Percentiles rank a stretch among this genome's conserved stretches.
These are phyloP conservation scores for Nothobranchius kuhntae DNA, from an alignment of 2,113 vertebrate genomes.

Conservation along the genomic window DNA sequence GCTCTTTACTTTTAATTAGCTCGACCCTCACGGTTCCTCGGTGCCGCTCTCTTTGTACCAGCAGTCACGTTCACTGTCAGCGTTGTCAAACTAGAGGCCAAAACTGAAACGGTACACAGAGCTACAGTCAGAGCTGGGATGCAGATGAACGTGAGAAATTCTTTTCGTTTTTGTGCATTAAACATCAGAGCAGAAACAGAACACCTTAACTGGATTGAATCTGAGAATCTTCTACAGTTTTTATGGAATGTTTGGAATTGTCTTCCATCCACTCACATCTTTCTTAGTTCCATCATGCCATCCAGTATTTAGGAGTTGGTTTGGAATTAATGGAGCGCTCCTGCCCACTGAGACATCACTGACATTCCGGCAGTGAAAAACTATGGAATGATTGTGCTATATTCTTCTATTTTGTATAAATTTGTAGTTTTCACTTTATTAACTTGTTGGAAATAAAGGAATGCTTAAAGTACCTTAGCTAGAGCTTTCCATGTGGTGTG, in stretches of 20 bases:
- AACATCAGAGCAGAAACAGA: slow-evolving; percentile 14
- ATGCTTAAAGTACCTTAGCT: slow-evolving; percentile 54
- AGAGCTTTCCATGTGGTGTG: slow-evolving; percentile 6
- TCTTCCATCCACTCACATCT: slow-evolving; percentile 19
- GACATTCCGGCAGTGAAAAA: slow-evolving; percentile 77
- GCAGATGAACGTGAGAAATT: slow-evolving; percentile 16
- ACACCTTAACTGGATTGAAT: background rate
- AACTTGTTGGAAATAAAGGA: slow-evolving; percentile 41
- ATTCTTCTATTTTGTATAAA: slow-evolving; percentile 50
- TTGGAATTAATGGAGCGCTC: slow-evolving; percentile 22
- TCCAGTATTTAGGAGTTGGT: slow-evolving; percentile 12
- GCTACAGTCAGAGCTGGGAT: slow-evolving; percentile 14
- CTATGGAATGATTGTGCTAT: slow-evolving; percentile 80
- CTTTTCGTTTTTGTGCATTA: slow-evolving; percentile 48
- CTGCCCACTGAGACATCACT: slow-evolving; percentile 54
- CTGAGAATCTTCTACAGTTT: slow-evolving; percentile 11
- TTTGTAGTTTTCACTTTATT: slow-evolving; percentile 31
- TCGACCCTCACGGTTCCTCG: slow-evolving; percentile 18
- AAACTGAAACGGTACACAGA: slow-evolving; percentile 29
- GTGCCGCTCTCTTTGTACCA: background rate
- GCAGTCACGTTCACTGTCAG: background rate
- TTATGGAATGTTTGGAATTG: slow-evolving; percentile 64
- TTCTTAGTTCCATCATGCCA: slow-evolving; percentile 4
- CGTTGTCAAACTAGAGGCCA: slow-evolving; percentile 48
- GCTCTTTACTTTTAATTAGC: slow-evolving; percentile 43